Evolutionary conservation across 2,797 vertebrate genomes (phyloP).

Genomic region (Sus cebifrons): DNA sequence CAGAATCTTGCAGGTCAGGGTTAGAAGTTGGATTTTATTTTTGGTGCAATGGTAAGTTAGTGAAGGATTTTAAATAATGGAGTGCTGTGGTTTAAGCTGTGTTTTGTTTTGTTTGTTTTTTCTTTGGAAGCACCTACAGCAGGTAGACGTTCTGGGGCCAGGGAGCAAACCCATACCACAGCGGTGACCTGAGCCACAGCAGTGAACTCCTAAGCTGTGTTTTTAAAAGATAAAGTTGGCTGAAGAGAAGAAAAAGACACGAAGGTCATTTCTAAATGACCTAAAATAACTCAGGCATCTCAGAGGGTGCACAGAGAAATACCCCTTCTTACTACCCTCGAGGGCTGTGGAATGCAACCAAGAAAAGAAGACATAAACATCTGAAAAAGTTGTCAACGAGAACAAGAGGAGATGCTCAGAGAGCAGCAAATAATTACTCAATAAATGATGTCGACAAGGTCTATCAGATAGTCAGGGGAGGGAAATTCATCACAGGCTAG

Average conservation of each 20-base stretch:
- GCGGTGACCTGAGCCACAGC: too few species aligned
- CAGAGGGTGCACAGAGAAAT: background rate
- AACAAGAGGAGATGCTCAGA: background rate
- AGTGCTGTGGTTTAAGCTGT: background rate
- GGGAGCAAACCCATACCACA: too few species aligned
- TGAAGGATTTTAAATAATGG: background rate
- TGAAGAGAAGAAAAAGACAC: background rate
- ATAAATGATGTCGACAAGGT: background rate
- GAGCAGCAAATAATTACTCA: background rate
- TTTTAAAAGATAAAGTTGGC: background rate
- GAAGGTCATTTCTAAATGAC: background rate
- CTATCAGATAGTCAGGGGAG: background rate
- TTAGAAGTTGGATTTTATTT: background rate
- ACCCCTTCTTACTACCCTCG: background rate
- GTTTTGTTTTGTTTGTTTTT: background rate
- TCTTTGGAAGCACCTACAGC: too few species aligned
- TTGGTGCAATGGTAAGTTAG: background rate
- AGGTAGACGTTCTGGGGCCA: too few species aligned
- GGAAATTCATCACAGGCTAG: background rate
- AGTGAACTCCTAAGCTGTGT: too few species aligned
- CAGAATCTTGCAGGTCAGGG: background rate
- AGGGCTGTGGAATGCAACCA: background rate
- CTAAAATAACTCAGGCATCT: background rate
- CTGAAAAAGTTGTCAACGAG: background rate
- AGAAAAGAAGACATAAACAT: background rate